Evolutionary conservation across 2,797 vertebrate genomes (phyloP).

Genomic region (Sphenopsis melanotis): DNA sequence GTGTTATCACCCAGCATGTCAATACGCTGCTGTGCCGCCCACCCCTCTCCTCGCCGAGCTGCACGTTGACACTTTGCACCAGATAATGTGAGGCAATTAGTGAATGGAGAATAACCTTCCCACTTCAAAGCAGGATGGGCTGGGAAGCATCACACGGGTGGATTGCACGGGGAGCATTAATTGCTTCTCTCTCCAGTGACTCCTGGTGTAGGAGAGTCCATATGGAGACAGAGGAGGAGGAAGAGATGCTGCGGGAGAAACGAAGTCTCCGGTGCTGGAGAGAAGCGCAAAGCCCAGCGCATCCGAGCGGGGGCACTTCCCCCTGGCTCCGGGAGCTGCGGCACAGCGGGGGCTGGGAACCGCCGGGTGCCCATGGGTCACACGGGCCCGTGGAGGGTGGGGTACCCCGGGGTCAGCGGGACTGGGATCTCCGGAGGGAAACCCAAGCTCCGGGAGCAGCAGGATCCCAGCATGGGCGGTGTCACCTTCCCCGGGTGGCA

Average conservation of each 20-base stretch:
- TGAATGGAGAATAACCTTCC: conserved; percentile 54
- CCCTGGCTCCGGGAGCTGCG: not conserved
- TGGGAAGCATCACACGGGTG: not conserved
- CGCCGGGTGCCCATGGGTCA: not conserved
- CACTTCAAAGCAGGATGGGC: not conserved
- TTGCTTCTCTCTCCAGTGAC: conserved; percentile 11
- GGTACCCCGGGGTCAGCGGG: not conserved
- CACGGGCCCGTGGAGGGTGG: accelerated
- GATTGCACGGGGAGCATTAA: not conserved
- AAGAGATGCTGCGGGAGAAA: conserved; percentile 3
- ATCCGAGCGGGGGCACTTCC: not conserved
- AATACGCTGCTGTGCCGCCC: conserved; percentile 33
- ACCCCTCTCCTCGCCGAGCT: conserved; percentile 38
- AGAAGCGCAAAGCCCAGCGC: not conserved
- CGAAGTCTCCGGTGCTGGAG: not conserved
- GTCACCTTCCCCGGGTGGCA: not conserved
- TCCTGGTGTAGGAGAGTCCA: conserved; percentile 48
- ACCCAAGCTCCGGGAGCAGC: accelerated
- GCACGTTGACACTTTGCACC: not conserved
- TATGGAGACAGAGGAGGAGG: conserved; percentile 31
- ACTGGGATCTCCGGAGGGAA: not conserved
- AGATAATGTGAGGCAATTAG: conserved; percentile 47
- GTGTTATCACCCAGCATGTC: conserved; percentile 33
- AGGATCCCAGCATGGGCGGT: accelerated
- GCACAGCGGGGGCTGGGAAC: not conserved